Conservation (phyloP, 2,797 vertebrate genomes). For the Erpetoichthys calabaricus region DNA sequence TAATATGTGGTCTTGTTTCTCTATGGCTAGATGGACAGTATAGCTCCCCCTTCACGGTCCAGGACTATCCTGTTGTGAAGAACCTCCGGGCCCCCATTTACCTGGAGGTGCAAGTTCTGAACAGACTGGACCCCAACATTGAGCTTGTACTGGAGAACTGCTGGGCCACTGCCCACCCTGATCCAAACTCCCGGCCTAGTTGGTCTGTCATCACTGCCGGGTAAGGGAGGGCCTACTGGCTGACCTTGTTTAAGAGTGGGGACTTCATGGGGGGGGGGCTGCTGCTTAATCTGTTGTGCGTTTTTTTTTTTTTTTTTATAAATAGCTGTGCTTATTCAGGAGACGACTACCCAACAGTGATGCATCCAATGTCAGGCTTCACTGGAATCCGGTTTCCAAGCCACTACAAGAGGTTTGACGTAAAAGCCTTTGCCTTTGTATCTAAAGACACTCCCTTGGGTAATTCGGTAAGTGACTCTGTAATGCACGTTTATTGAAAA, state of each 20-base stretch:
- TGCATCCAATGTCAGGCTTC: conserved; percentile 27
- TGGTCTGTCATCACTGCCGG: conserved; percentile 46
- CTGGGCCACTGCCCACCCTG: conserved; percentile 36
- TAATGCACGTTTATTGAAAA: too few relatives aligned
- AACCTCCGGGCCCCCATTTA: conserved; percentile 43
- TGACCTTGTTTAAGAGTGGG: too few relatives aligned
- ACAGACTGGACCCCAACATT: conserved; percentile 46
- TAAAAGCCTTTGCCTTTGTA: conserved; percentile 47
- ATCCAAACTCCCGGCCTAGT: conserved; percentile 26
- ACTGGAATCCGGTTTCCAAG: conserved; percentile 20
- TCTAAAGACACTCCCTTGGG: conserved; percentile 19
- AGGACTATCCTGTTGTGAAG: conserved; percentile 41
- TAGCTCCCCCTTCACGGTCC: conserved; percentile 21
- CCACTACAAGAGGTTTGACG: conserved; percentile 47
- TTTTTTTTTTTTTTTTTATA: too few relatives aligned
- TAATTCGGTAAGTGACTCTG: conserved; percentile 40
- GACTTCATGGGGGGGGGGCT: too few relatives aligned
- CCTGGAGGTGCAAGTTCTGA: conserved; percentile 44
- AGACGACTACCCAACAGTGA: conserved; percentile 40
- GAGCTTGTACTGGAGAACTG: conserved; percentile 44
- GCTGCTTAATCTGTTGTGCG: too few relatives aligned
- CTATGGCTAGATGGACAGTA: conserved; percentile 32
- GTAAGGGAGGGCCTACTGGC: conserved; percentile 22
- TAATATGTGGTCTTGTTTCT: too few relatives aligned
- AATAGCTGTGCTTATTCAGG: conserved; percentile 42